These are phyloP conservation scores for Leuciscus waleckii DNA, from an alignment of 2,797 vertebrate genomes.

Conservation along the genomic window DNA sequence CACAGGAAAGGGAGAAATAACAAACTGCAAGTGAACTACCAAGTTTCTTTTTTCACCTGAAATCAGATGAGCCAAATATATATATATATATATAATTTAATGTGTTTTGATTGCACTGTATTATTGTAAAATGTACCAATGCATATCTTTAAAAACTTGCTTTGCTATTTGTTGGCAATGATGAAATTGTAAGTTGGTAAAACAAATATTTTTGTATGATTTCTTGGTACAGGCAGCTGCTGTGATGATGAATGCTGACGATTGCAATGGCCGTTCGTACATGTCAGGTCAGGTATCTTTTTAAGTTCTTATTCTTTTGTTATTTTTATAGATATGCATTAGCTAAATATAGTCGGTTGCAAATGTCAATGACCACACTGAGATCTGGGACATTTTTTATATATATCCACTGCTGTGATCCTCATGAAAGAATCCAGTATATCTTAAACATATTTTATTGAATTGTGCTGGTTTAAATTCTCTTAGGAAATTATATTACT, in stretches of 20 bases:
- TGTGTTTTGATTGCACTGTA: neutral
- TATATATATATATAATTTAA: neutral
- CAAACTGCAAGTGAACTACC: slow-evolving; percentile 31
- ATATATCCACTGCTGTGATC: neutral
- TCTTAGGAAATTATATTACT: neutral
- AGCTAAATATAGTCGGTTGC: neutral
- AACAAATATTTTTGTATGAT: slow-evolving; percentile 23
- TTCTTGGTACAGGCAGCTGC: slow-evolving; percentile 75
- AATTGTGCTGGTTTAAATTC: neutral
- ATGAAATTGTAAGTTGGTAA: neutral
- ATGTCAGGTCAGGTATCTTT: slow-evolving; percentile 81
- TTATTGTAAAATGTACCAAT: neutral
- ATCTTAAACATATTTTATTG: neutral
- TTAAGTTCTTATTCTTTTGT: neutral
- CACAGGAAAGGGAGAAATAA: slow-evolving; percentile 37
- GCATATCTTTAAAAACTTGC: neutral
- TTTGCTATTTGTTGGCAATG: neutral
- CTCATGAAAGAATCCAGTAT: neutral
- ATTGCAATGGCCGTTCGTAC: slow-evolving; percentile 91
- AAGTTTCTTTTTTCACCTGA: slow-evolving; percentile 7
- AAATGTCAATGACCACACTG: neutral
- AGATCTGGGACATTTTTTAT: neutral
- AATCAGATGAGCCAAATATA: neutral
- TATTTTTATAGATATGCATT: neutral
- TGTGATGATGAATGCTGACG: slow-evolving; percentile 93